These are phyloP conservation scores for Enteromius radiatus DNA, from an alignment of 2,797 vertebrate species.

Conservation along the genomic window DNA sequence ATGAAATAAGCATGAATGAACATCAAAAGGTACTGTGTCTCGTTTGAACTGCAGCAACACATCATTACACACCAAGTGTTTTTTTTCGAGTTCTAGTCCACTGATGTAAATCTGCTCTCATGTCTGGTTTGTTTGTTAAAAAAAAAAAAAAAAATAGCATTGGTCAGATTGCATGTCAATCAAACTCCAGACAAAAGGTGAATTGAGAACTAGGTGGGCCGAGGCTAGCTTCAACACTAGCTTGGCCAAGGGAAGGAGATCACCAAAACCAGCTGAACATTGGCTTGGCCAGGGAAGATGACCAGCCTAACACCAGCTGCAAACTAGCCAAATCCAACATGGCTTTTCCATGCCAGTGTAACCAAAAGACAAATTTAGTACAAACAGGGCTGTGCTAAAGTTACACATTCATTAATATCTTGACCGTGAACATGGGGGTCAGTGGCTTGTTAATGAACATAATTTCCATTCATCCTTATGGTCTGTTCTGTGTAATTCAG, in stretches of 20 bases:
- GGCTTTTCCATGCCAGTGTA: neutral
- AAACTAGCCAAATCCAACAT: neutral
- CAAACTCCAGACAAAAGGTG: neutral
- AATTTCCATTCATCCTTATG: conserved; percentile 57
- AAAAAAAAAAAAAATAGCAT: neutral
- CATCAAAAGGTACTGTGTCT: neutral
- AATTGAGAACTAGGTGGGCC: neutral
- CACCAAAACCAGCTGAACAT: neutral
- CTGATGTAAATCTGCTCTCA: neutral
- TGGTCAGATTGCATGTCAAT: neutral
- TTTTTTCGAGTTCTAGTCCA: neutral
- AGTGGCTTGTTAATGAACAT: conserved; percentile 63
- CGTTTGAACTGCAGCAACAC: neutral
- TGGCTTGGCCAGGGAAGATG: neutral
- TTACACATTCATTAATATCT: conserved; percentile 49
- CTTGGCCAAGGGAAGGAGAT: neutral
- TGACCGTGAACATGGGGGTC: conserved; percentile 50
- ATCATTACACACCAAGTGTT: neutral
- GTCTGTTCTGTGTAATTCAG: conserved; percentile 44
- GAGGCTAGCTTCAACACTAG: neutral
- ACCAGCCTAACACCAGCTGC: neutral
- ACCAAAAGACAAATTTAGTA: conserved; percentile 28
- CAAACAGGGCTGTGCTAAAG: conserved; percentile 23
- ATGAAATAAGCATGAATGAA: neutral
- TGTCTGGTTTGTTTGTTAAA: neutral